Base-by-base conservation (phyloP, 2,113 vertebrate genomes). In the Pelvicachromis taeniatus region DNA sequence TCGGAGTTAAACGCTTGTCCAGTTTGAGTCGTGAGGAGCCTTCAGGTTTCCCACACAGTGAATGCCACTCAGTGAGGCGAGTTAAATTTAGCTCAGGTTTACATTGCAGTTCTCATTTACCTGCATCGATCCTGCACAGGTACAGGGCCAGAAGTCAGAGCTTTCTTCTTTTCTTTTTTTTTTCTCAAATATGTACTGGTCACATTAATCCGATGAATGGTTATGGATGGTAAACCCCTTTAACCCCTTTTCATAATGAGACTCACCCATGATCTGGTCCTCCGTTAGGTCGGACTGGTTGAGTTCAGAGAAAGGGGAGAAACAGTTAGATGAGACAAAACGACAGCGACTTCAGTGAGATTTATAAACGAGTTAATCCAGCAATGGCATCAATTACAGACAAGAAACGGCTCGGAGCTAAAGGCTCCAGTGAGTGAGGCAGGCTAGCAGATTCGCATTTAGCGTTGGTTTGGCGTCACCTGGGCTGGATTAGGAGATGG, bases 201-300 rank as follows among this genome's bases (percentile, higher is more conserved):
- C 13, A 35, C 13, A 12, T 33, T 4, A 13, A 2, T 12, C 9
- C 2, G 2, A 23, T n/a, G 4, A 11, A 45, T 45, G 77, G 10
- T 45, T 78, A 53, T 40, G 68, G 23, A 73, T 33, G 23, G 23
- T 17, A 65, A 65, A 4, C 29, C 26, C 42, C 13, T 53, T 81
- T 81, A 68, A 38, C 26, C 13, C 16, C 2, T 75, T 52, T 75
- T 31, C 45, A 38, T 52, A 31, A 33, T 31, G 70, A 75, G 26
- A 95, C 97, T 94, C 92, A 97, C 97, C 97, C 26, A 95, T 85
- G 17, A 97, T 97, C 90, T 97, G 97, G 73, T 97, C 97, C 84
- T 97, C 97, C 48, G 97, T 91, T 95, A 97, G 97, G 92, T 97
- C 97, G 75, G 96, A 97, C 97, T 97, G 95, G 42, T 79, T 3